phyloP scores from a whole-genome alignment of 2,113 vertebrate species.

The Shinisaurus crocodilurus region DNA sequence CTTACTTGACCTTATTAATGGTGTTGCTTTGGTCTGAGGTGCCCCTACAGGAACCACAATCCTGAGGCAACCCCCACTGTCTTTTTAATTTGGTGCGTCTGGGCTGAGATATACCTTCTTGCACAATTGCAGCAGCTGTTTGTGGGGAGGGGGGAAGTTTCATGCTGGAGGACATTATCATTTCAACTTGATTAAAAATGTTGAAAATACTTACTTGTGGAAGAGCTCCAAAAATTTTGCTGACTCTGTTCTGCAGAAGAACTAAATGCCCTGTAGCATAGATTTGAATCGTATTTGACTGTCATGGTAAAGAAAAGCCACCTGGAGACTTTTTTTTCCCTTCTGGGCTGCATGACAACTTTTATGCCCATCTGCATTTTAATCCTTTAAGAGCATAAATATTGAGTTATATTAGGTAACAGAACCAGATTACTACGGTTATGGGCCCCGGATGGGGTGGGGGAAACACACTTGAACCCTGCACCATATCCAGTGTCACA shows the following conservation, averaged over 20 bases:
- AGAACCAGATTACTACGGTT: conserved; percentile 51
- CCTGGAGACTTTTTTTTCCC: conserved; percentile 40
- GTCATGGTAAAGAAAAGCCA: conserved; percentile 51
- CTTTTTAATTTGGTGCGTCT: conserved; percentile 4
- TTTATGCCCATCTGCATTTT: conserved; percentile 61
- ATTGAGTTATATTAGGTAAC: conserved; percentile 64
- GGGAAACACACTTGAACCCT: conserved; percentile 62
- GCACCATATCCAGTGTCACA: background rate
- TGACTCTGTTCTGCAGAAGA: conserved; percentile 55
- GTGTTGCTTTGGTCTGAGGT: background rate
- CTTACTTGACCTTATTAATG: conserved; percentile 16
- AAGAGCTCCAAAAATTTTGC: conserved; percentile 45
- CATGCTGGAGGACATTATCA: conserved; percentile 28
- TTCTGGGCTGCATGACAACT: conserved; percentile 58
- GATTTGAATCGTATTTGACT: conserved; percentile 50
- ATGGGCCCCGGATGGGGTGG: conserved; percentile 31
- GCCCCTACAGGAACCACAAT: background rate
- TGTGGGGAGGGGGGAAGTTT: background rate
- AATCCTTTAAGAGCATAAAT: conserved; percentile 68
- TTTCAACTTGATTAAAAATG: conserved; percentile 56
- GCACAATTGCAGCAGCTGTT: conserved; percentile 20
- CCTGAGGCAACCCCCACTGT: conserved; percentile 16
- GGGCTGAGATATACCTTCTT: background rate
- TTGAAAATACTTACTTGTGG: conserved; percentile 43
- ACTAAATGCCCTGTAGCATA: conserved; percentile 48